Evolutionary conservation across 2,888 invertebrate genomes (phyloP), one percentile per base, ranked within the genome.

Genomic region (Trypoxylon attenuatum): DNA sequence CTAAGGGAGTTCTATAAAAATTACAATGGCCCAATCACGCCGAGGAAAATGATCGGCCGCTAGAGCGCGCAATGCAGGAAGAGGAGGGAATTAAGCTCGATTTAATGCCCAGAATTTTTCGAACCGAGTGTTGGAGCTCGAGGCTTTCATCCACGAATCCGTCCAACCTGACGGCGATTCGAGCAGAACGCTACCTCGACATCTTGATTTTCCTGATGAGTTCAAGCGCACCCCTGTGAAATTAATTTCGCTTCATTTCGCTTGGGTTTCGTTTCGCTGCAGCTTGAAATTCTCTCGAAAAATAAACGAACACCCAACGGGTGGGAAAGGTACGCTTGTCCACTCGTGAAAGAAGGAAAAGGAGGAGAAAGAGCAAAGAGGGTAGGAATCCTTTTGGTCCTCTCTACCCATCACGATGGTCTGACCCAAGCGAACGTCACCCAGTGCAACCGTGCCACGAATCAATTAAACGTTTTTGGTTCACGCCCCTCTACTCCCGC

Each of bases 181-280:
- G 51, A 46, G 55, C 45, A 64, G 58, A 71, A 64, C 62, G 58
- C 47, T n/a, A n/a, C n/a, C n/a, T n/a, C 51, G 52, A 52, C 55
- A 62, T 41, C 46, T 61, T 73, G 76, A 74, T 76, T 74, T 62
- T 73, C 64, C 64, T 73, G 77, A 75, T 65, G 74, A 76, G 71
- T 77, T 73, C 74, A 71, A 64, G 69, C 60, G 63, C 70, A n/a
- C 59, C 71, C 68, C 71, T 57, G 65, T 58, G 68, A 71, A 75
- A 75, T 75, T 73, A 77, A 75, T 77, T 73, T 73, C 58, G 62
- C 77, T 75, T 77, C 71, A 75, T 73, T 75, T 75, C 62, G 49
- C 33, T 25, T 15, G 27, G 8, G 42, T 59, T 52, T 55, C 52
- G 52, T 68, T 68, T 53, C 46, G 43, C 21, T 29, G 13, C 8